Evolutionary conservation across 35 echinoderm and acorn worm genomes (phyloP).

Genomic region (Holothuria glaberrima): DNA sequence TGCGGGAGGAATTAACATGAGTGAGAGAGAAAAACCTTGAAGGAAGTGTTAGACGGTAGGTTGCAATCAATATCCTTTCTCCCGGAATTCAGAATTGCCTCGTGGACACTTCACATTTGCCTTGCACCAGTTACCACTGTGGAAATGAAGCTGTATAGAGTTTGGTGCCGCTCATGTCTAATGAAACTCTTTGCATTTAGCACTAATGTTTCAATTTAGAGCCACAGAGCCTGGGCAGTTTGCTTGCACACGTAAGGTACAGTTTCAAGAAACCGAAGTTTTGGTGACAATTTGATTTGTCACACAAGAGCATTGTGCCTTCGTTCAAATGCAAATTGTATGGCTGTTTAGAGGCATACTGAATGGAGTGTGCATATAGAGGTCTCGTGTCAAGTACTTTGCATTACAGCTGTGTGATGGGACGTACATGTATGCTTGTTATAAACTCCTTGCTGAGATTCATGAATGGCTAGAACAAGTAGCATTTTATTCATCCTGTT

Average conservation of each 20-base stretch:
- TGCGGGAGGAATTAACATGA: too few relatives aligned
- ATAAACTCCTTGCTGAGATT: too few relatives aligned
- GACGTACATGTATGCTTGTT: too few relatives aligned
- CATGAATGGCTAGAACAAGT: too few relatives aligned
- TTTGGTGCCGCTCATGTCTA: conserved; percentile 1
- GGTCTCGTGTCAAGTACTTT: conserved; percentile 13
- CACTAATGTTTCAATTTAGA: conserved; percentile 48
- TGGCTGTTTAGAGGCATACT: conserved; percentile 11
- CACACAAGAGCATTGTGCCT: conserved; percentile 25
- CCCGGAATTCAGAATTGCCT: not conserved
- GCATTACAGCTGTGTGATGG: not conserved
- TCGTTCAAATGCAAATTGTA: conserved; percentile 32
- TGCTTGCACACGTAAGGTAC: conserved; percentile 41
- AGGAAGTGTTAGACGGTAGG: not conserved
- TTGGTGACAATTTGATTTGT: conserved; percentile 38
- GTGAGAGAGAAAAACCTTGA: not conserved
- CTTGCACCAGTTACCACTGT: conserved; percentile 40
- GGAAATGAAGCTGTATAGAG: not conserved
- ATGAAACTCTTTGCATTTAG: conserved; percentile 38
- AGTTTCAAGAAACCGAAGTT: conserved; percentile 34
- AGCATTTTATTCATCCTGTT: too few relatives aligned
- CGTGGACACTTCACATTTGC: conserved; percentile 47
- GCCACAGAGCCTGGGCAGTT: conserved; percentile 1
- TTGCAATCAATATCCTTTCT: conserved; percentile 28
- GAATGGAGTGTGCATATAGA: conserved; percentile 32